These are phyloP conservation scores for Macrosteles quadrilineatus DNA, from an alignment of 1,140 invertebrate genomes.

Conservation along the genomic window DNA sequence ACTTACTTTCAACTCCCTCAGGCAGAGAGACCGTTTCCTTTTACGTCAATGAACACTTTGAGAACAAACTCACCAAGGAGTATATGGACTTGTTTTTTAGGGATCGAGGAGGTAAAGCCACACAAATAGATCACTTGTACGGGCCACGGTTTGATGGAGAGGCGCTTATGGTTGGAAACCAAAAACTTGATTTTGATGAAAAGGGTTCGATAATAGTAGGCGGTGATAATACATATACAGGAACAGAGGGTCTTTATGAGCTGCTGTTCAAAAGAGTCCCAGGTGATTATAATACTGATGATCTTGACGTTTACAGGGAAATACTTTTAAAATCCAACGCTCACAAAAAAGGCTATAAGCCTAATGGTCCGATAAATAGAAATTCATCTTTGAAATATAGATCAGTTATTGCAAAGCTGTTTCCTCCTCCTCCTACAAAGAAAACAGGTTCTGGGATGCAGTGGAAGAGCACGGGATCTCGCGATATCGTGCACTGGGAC, in stretches of 20 bases:
- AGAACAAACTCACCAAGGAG: not conserved
- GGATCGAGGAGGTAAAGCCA: not conserved
- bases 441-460: not conserved
- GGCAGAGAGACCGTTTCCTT: not conserved
- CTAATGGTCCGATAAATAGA: not conserved
- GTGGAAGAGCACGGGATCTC: not conserved
- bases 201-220: not conserved
- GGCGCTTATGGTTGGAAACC: not conserved
- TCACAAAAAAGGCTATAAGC: not conserved
- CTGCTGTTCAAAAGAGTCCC: constrained; percentile 6
- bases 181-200: not conserved
- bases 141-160: not conserved
- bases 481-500: not conserved
- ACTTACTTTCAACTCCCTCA: not conserved
- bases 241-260: constrained; percentile 4
- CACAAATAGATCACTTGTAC: not conserved
- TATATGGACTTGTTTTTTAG: constrained; percentile 3
- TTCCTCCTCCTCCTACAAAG: not conserved
- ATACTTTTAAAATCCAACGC: not conserved
- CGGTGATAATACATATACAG: not conserved
- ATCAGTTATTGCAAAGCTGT: not conserved
- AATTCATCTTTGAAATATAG: not conserved
- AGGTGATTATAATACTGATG: not conserved
- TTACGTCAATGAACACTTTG: not conserved
- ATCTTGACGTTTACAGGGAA: constrained; percentile 2